These are phyloP conservation scores for Psittacula derbiana DNA, from an alignment of 2,797 vertebrate genomes.

Conservation along the genomic window DNA sequence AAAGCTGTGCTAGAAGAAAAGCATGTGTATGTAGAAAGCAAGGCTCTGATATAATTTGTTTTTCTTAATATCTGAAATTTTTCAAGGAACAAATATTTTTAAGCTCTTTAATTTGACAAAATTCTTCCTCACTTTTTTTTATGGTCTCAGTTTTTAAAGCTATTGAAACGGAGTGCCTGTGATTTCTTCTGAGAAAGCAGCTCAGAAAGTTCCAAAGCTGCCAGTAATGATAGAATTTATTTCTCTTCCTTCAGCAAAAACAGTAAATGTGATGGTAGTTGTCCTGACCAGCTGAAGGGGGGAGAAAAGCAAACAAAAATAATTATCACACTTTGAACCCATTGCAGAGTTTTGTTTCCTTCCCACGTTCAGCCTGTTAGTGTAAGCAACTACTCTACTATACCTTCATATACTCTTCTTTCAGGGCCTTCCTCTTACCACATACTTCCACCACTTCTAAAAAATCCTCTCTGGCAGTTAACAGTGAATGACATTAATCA, in stretches of 20 bases:
- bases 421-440: not conserved
- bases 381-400: not conserved
- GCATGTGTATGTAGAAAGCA: not conserved
- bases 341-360: not conserved
- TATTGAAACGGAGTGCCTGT: not conserved
- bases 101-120: not conserved
- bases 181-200: not conserved
- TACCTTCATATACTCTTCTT: not conserved
- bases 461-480: not conserved
- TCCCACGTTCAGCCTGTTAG: not conserved
- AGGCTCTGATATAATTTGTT: not conserved
- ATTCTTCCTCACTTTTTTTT: not conserved
- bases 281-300: not conserved
- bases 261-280: not conserved
- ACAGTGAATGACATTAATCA: not conserved
- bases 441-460: not conserved
- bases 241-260: not conserved
- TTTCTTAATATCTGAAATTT: not conserved
- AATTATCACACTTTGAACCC: not conserved
- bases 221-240: not conserved
- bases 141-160: not conserved
- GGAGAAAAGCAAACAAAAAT: not conserved
- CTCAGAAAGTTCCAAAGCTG: not conserved
- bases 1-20: not conserved
- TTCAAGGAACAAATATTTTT: not conserved